phyloP scores from a whole-genome alignment of 2,888 invertebrate species.

The Ctenicera cuprea region DNA sequence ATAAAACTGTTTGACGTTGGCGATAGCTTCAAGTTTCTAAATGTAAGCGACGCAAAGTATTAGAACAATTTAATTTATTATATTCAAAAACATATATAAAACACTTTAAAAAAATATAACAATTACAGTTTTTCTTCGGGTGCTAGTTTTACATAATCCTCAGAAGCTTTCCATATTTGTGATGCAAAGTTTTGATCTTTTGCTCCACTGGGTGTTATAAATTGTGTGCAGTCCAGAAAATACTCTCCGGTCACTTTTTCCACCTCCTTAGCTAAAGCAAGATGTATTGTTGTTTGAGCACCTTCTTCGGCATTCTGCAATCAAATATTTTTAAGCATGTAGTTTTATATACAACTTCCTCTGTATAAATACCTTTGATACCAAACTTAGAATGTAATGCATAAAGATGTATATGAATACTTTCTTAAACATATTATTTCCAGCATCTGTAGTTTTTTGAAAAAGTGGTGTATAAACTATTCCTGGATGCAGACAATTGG shows the following conservation, averaged over 20 bases:
- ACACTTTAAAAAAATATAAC: too few relatives aligned
- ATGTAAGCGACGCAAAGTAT: too few relatives aligned
- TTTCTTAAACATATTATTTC: background rate
- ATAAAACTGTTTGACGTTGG: too few relatives aligned
- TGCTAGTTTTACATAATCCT: slow-evolving; percentile 82
- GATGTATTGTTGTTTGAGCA: slow-evolving; percentile 85
- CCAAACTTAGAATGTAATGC: background rate
- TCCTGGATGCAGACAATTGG: slow-evolving; percentile 70
- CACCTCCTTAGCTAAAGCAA: slow-evolving; percentile 85
- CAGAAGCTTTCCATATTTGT: slow-evolving; percentile 86
- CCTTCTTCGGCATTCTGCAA: slow-evolving; percentile 86
- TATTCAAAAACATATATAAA: too few relatives aligned
- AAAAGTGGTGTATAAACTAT: slow-evolving; percentile 64
- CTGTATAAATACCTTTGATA: background rate
- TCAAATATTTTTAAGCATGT: background rate
- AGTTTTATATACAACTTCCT: background rate
- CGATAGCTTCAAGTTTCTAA: too few relatives aligned
- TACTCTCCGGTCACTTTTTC: slow-evolving; percentile 84
- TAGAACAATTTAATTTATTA: too few relatives aligned
- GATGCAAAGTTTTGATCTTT: background rate
- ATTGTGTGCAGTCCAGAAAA: slow-evolving; percentile 82
- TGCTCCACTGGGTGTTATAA: slow-evolving; percentile 7
- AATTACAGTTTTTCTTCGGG: slow-evolving; percentile 74
- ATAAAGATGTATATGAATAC: background rate
- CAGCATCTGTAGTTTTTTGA: slow-evolving; percentile 48